Evolutionary conservation across 2,888 invertebrate genomes (phyloP).

Genomic region (Brenthis ino): DNA sequence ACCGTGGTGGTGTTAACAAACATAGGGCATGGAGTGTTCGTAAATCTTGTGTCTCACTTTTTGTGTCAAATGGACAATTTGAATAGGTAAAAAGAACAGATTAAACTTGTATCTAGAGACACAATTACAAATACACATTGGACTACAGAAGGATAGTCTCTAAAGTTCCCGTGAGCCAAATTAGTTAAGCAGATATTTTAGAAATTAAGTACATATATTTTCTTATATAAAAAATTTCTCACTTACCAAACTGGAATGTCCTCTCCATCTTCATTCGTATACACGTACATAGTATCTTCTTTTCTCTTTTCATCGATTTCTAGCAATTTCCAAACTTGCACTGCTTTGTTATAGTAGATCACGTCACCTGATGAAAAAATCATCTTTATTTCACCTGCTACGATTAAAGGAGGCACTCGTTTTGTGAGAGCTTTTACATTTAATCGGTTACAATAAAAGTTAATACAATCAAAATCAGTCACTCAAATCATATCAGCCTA

Average conservation of each 20-base stretch:
- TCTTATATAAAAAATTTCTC: not conserved
- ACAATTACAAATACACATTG: too few species aligned
- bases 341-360: slow-evolving; percentile 10
- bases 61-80: too few species aligned
- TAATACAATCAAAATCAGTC: too few species aligned
- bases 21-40: too few species aligned
- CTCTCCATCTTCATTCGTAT: slow-evolving; percentile 31
- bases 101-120: too few species aligned
- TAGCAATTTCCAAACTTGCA: slow-evolving; percentile 32
- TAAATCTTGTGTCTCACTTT: too few species aligned
- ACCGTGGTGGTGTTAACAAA: too few species aligned
- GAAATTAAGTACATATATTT: too few species aligned
- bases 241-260: slow-evolving; percentile 45
- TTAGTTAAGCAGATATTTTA: not conserved
- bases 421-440: too few species aligned
- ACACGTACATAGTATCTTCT: slow-evolving; percentile 33
- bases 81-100: too few species aligned
- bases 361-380: not conserved
- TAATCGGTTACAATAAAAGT: too few species aligned
- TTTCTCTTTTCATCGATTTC: slow-evolving; percentile 11
- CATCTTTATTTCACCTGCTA: not conserved
- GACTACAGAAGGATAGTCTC: not conserved
- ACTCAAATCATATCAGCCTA: not conserved
- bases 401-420: not conserved
- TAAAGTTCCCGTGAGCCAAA: not conserved